Evolutionary conservation across 2,113 vertebrate species (phyloP).

Genomic region (Columbina picui): DNA sequence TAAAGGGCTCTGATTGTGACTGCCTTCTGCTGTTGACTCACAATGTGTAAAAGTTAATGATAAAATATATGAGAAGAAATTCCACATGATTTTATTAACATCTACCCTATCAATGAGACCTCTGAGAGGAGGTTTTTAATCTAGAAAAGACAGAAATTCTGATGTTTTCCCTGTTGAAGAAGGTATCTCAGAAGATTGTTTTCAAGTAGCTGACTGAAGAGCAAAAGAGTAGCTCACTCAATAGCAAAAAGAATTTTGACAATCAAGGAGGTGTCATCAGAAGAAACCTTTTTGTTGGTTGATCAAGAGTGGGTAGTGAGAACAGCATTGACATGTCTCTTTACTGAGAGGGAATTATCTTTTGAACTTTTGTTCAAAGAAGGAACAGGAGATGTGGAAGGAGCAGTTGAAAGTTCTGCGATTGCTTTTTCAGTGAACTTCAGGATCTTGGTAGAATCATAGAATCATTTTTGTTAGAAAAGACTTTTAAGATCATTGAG

Average conservation of each 20-base stretch:
- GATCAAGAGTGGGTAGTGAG: neutral
- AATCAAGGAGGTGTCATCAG: neutral
- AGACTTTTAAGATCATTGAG: too few relatives aligned
- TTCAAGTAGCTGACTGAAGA: neutral
- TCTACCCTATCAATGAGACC: neutral
- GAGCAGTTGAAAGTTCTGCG: neutral
- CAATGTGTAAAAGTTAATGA: neutral
- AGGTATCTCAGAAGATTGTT: neutral
- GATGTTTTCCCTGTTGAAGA: neutral
- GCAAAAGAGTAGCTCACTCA: too few relatives aligned
- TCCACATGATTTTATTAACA: neutral
- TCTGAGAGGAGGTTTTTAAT: neutral
- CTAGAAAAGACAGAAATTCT: neutral
- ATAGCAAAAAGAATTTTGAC: neutral
- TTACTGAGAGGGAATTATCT: neutral
- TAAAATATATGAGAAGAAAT: neutral
- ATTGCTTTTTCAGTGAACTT: neutral
- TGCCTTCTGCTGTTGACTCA: neutral
- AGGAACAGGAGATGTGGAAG: neutral
- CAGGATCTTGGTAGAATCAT: neutral
- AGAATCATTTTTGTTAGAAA: neutral
- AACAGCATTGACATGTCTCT: neutral
- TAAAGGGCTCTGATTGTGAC: neutral
- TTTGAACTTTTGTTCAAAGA: constrained; percentile 7
- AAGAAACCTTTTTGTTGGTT: neutral